Conservation (phyloP, 1,140 invertebrate genomes). For the Drosophila santomea region DNA sequence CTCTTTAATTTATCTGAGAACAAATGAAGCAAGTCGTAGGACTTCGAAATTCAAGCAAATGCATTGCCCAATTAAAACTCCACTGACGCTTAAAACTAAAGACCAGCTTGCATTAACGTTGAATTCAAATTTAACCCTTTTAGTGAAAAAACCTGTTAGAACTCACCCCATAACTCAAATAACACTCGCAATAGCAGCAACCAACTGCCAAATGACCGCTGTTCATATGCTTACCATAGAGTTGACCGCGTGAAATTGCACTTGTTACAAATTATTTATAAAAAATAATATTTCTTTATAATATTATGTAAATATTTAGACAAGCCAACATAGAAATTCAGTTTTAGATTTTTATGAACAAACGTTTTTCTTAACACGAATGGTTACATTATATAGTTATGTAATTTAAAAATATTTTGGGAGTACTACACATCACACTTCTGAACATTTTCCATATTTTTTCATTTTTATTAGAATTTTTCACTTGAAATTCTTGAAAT, state of each 20-base stretch:
- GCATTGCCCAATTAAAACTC: conserved; percentile 19
- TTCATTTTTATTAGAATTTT: too few species aligned
- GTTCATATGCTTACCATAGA: conserved; percentile 2
- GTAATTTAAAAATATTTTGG: too few species aligned
- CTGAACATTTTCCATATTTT: too few species aligned
- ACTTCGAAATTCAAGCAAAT: conserved; percentile 21
- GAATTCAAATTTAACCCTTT: conserved; percentile 53
- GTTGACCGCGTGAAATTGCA: not conserved
- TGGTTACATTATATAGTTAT: not conserved
- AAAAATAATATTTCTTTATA: not conserved
- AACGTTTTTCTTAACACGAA: too few species aligned
- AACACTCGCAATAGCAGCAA: conserved; percentile 58
- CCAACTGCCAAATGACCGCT: conserved; percentile 63
- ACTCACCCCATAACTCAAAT: conserved; percentile 60
- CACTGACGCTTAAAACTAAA: conserved; percentile 18
- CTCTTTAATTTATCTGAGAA: conserved; percentile 64
- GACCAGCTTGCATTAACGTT: conserved; percentile 12
- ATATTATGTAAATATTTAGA: too few species aligned
- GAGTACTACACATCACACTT: too few species aligned
- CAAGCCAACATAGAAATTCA: too few species aligned
- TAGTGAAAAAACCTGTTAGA: conserved; percentile 24
- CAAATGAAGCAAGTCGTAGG: conserved; percentile 27
- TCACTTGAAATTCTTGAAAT: not conserved
- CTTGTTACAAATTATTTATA: not conserved
- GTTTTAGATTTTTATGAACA: too few species aligned